phyloP scores from a whole-genome alignment of 2,888 invertebrate genomes.

The Argyresthia goedartella region DNA sequence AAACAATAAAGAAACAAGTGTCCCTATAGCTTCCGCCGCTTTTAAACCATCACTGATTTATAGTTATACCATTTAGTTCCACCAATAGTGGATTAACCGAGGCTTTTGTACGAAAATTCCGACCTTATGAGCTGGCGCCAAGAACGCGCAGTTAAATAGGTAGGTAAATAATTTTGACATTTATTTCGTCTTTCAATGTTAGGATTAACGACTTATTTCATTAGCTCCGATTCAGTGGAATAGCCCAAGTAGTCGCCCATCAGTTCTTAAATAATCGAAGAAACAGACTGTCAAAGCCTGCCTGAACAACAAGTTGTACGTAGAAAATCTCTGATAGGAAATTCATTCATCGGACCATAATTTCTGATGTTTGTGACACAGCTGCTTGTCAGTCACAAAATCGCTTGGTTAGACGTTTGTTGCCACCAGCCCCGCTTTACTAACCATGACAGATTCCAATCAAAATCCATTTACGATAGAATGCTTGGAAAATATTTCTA shows the following conservation, averaged over 20 bases:
- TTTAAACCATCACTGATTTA: neutral
- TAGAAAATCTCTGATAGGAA: neutral
- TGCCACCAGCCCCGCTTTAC: no score
- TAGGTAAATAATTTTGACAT: neutral
- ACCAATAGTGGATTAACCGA: no score
- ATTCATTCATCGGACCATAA: neutral
- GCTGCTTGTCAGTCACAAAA: neutral
- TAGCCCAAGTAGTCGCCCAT: no score
- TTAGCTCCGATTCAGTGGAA: neutral
- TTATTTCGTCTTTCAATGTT: neutral
- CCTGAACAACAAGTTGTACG: no score
- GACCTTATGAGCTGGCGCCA: neutral
- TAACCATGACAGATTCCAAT: neutral
- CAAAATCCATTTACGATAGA: neutral
- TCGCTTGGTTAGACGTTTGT: neutral
- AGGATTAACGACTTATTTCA: neutral
- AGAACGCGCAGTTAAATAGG: neutral
- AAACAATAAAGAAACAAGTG: neutral
- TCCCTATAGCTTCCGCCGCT: neutral
- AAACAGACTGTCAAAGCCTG: no score
- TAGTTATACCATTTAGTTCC: neutral
- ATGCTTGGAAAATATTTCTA: neutral
- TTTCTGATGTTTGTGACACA: neutral
- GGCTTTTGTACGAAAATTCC: neutral
- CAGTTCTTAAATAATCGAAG: no score